Base-by-base conservation (phyloP, 2,888 invertebrate species). In the Ophion ventricosus region DNA sequence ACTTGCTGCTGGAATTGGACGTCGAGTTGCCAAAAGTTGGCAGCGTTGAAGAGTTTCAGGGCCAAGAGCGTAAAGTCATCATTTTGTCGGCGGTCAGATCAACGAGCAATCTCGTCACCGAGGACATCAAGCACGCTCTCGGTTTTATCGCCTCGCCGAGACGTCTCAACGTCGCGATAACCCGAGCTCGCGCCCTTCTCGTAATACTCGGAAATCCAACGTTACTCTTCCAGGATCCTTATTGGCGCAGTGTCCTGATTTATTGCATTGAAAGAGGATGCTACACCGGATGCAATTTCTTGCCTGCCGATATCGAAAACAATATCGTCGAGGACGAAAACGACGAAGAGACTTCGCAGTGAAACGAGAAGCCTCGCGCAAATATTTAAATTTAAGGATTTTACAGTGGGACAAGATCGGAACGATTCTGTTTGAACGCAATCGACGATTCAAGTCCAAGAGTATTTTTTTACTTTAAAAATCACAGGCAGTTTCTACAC, bases 141-240 rank as follows among this genome's bases (percentile, higher is more conserved):
- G 97, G 97, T 1, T 98, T 98, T 90, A 94, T 98, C 0, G 94
- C 95, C 25, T 96, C 96, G 87, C 96, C 96, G 0, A 96, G 97
- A 91, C 95, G 98, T 82, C 94, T 98, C 88, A 99, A 99, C 94
- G 99, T 99, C 0, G 96, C 98, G 0, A 95, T 98, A 70, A 98
- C 98, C 0, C 95, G 99, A 87, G 97, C 98, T 11, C 96, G 97
- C 92, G 95, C 96, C 8, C 94, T 98, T 35, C 94, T 97, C 5
- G 94, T 98, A 57, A 94, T 99, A 73, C 95, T 98, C 87, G 98
- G 98, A 64, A 97, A 98, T 94, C 98, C 98, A 0, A 94, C 95
- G 89, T 93, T 97, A 35, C 92, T 98, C 26, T 91, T 93, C 2
- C 91, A 93, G 40, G 97, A 98, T 91, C 93, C 94, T 0, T 94